Conservation (phyloP, 2,888 invertebrate genomes). For the Blastobasis adustella region DNA sequence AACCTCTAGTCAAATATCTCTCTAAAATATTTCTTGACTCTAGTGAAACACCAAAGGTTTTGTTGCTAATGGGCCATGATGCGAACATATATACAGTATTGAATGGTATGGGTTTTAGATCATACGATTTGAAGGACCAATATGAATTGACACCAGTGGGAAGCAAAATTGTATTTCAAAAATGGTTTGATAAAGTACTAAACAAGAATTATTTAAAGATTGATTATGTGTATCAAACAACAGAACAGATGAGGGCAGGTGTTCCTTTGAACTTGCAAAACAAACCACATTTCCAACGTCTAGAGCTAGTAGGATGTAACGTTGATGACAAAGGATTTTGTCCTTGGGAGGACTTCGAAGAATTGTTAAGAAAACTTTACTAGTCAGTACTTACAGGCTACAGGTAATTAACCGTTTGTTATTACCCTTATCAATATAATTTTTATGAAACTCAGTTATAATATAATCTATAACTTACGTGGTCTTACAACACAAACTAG, state of each 20-base stretch:
- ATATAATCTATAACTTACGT: too few species aligned
- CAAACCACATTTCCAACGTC: slow-evolving; percentile 37
- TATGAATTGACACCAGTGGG: slow-evolving; percentile 46
- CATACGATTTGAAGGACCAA: slow-evolving; percentile 36
- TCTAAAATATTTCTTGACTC: slow-evolving; percentile 30
- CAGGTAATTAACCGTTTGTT: too few species aligned
- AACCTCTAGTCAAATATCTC: slow-evolving; percentile 43
- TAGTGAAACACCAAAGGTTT: slow-evolving; percentile 27
- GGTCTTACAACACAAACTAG: too few species aligned
- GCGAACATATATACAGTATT: slow-evolving; percentile 53
- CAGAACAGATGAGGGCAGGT: slow-evolving; percentile 42
- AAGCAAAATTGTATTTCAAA: slow-evolving; percentile 59
- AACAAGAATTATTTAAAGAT: slow-evolving; percentile 37
- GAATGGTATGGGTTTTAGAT: slow-evolving; percentile 37
- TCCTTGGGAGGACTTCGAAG: slow-evolving; percentile 43
- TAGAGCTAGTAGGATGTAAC: slow-evolving; percentile 42
- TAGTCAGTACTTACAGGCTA: not conserved
- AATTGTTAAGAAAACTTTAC: slow-evolving; percentile 19
- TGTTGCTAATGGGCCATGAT: slow-evolving; percentile 57
- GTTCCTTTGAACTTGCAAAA: slow-evolving; percentile 28
- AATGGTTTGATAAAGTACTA: slow-evolving; percentile 34
- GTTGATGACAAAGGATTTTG: slow-evolving; percentile 41
- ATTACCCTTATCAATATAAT: too few species aligned
- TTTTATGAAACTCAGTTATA: too few species aligned
- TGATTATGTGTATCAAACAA: slow-evolving; percentile 50